phyloP scores from a whole-genome alignment of 2,113 vertebrate genomes.

The Bambusicola thoracicus region DNA sequence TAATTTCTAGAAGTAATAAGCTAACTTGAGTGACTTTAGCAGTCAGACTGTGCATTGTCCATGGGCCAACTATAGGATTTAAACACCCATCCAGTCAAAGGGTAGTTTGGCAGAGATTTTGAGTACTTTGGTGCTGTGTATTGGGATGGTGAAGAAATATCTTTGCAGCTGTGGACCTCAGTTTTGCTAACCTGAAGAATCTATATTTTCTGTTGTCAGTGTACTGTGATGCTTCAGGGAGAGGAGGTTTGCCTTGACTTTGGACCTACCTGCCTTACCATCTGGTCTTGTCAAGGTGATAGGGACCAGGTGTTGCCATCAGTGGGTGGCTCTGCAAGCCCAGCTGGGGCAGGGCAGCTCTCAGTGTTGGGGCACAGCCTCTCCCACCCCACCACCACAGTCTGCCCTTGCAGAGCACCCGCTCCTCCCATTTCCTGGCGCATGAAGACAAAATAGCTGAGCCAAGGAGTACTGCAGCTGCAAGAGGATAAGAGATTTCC shows the following conservation, averaged over 20 bases:
- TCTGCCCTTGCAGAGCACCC: not conserved
- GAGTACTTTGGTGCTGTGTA: accelerated
- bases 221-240: not conserved
- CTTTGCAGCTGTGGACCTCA: not conserved
- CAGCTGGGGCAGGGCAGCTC: not conserved
- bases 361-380: accelerated
- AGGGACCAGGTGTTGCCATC: not conserved
- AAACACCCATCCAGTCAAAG: not conserved
- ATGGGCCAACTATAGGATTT: not conserved
- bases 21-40: conserved; percentile 76
- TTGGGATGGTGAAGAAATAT: not conserved
- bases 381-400: not conserved
- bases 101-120: not conserved
- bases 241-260: not conserved
- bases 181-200: not conserved
- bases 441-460: not conserved
- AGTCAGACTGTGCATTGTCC: not conserved
- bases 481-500: not conserved
- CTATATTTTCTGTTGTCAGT: not conserved
- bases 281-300: not conserved
- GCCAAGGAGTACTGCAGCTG: not conserved
- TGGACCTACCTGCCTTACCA: accelerated
- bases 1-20: conserved; percentile 6
- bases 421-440: not conserved
- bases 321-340: accelerated